A percentile compares a stretch with the other conserved stretches of the same genome.
Conservation (phyloP, 2,797 vertebrate species). For the Gorsachius magnificus region DNA sequence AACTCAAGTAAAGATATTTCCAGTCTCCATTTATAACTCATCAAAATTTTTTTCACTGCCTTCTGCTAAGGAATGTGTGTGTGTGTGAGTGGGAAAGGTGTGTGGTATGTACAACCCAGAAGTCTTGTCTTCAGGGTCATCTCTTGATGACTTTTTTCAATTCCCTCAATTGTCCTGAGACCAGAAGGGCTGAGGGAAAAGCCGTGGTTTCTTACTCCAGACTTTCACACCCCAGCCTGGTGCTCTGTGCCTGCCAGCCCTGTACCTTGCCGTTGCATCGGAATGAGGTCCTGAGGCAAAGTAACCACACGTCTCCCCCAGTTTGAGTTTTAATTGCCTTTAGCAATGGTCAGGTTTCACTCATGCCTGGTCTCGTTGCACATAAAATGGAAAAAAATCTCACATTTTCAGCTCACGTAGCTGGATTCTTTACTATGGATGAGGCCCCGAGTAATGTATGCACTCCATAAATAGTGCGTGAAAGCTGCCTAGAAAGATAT, state of each 20-base stretch:
- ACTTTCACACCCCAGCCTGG: background rate
- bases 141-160: background rate
- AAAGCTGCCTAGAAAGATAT: background rate
- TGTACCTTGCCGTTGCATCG: background rate
- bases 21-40: background rate
- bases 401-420: background rate
- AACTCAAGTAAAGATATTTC: background rate
- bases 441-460: background rate
- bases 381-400: background rate
- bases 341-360: background rate
- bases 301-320: background rate
- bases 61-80: background rate
- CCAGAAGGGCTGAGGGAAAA: background rate
- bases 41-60: background rate
- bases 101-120: background rate
- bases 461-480: background rate
- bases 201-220: background rate
- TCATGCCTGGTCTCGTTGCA: background rate
- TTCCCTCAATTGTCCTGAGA: background rate
- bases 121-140: background rate
- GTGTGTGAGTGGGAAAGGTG: background rate
- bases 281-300: background rate
- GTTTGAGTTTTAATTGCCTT: background rate
- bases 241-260: background rate
- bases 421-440: background rate